phyloP scores from a whole-genome alignment of 2,113 vertebrate genomes.

The Poecile atricapillus region DNA sequence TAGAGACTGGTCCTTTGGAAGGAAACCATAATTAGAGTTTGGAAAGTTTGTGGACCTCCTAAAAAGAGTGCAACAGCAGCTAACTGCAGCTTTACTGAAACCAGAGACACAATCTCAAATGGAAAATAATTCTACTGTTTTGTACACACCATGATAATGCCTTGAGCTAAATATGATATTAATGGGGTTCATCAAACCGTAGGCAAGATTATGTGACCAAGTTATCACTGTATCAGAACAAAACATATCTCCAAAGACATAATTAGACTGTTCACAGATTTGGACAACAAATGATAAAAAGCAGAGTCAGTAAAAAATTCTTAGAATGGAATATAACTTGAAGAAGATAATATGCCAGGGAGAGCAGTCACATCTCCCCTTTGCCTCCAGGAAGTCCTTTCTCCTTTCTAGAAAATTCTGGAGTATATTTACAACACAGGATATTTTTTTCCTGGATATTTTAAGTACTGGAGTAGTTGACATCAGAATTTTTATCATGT shows the following conservation, averaged over 20 bases:
- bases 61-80: neutral
- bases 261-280: neutral
- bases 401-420: neutral
- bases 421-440: accelerated
- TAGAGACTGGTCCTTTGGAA: neutral
- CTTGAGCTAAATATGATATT: neutral
- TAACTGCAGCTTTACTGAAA: neutral
- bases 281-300: neutral
- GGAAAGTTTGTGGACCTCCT: neutral
- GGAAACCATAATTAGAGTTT: neutral
- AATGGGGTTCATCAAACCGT: neutral
- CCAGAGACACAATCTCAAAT: neutral
- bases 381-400: neutral
- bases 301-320: neutral
- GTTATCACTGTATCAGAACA: neutral
- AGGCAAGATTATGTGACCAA: neutral
- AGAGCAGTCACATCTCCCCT: neutral
- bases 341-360: neutral
- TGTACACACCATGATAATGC: neutral
- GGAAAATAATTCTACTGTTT: neutral
- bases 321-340: neutral
- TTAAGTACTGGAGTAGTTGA: neutral
- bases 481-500: neutral
- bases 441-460: neutral
- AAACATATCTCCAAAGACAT: neutral